A percentile compares a stretch with the other conserved stretches of the same genome.
Conservation (phyloP, 2,113 vertebrate species). For the Mastomys coucha region DNA sequence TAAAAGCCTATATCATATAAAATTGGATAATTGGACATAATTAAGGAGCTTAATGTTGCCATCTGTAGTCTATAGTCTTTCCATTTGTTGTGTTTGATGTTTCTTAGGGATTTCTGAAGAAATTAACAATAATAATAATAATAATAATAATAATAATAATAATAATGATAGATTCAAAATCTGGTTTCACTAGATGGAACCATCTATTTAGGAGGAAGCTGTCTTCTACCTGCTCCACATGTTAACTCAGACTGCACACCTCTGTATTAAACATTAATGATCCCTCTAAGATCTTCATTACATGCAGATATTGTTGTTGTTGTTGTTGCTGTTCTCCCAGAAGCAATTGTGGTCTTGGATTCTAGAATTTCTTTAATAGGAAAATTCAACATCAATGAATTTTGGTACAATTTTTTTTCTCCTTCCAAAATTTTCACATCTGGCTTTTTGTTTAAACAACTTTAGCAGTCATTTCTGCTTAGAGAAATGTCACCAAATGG, state of each 20-base stretch:
- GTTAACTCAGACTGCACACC: constrained; percentile 1
- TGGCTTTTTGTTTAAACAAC: constrained; percentile 51
- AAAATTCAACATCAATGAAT: constrained; percentile 52
- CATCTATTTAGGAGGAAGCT: constrained; percentile 25
- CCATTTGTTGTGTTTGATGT: background rate
- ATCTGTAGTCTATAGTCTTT: background rate
- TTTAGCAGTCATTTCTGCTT: constrained; percentile 47
- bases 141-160: background rate
- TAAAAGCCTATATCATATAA: background rate
- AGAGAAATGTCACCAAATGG: constrained; percentile 52
- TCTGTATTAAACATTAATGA: background rate
- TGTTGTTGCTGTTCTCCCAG: background rate
- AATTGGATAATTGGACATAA: background rate
- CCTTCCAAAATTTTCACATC: constrained; percentile 33
- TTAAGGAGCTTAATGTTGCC: background rate
- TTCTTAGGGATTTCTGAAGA: background rate
- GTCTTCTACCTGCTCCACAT: background rate
- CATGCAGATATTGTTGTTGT: background rate
- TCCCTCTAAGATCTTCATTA: background rate
- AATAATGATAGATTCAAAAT: constrained; percentile 11
- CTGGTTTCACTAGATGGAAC: background rate
- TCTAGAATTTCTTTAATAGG: constrained; percentile 42
- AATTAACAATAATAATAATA: constrained; percentile 14
- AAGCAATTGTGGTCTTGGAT: background rate
- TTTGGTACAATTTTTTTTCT: constrained; percentile 3